These are phyloP conservation scores for Corythornis leucogaster DNA, from an alignment of 2,797 vertebrate species.

Conservation along the genomic window DNA sequence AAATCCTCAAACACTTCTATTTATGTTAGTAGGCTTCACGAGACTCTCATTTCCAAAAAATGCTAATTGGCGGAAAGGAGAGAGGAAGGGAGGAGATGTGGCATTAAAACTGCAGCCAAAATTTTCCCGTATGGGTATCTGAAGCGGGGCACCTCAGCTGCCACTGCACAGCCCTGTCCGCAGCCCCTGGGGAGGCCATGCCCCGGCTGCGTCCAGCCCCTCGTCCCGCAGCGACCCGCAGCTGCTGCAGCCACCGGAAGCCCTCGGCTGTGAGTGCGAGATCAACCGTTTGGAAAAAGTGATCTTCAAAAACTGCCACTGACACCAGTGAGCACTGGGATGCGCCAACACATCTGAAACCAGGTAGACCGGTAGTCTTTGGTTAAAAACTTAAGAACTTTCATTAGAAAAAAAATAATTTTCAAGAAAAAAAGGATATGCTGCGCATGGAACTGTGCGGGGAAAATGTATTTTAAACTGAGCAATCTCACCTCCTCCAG, in stretches of 20 bases:
- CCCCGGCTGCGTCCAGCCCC: neutral
- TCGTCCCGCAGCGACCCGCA: rapidly evolving
- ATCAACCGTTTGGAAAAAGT: rapidly evolving
- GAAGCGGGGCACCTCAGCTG: neutral
- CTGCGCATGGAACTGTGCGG: neutral
- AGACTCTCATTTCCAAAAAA: constrained; percentile 24
- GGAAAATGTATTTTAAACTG: rapidly evolving
- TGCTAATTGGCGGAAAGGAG: constrained; percentile 24
- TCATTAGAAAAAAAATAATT: rapidly evolving
- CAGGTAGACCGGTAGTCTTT: too few species aligned
- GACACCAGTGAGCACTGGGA: neutral
- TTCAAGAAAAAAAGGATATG: rapidly evolving
- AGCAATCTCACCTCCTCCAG: neutral
- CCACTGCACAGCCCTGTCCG: rapidly evolving
- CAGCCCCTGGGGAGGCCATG: rapidly evolving
- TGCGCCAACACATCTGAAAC: neutral
- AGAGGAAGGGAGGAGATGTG: constrained; percentile 40
- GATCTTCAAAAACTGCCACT: neutral
- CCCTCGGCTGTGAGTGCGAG: rapidly evolving
- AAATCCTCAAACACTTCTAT: constrained; percentile 42
- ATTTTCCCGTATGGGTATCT: neutral
- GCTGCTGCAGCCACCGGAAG: neutral
- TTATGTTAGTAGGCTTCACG: neutral
- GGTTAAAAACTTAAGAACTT: neutral
- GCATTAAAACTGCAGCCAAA: neutral